Evolutionary conservation across 2,888 invertebrate genomes (phyloP), one percentile per base, ranked within the genome.

Genomic region (Lepidocyrtoides sp.): DNA sequence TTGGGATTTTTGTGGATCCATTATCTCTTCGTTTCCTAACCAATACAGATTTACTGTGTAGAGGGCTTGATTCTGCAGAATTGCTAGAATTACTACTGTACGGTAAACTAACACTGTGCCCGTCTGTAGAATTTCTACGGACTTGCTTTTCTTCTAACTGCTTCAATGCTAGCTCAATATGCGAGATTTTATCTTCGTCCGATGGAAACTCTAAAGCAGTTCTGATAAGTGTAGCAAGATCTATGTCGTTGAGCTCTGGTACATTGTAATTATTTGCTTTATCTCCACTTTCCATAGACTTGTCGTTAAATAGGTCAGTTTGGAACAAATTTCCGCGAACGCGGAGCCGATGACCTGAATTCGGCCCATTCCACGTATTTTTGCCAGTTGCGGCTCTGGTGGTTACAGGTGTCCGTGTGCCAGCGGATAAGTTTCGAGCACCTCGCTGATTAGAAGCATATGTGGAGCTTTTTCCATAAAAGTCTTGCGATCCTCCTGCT

Each of bases 311-410:
- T 8, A 93, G 92, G 44, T 93, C 93, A 4, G 93, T 51, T 57
- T 94, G 92, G 48, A 94, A 93, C 0, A 94, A 89, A 77, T 94
- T 94, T 66, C 93, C 92, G 23, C 94, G 93, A 20, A 89, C 63
- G 20, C 93, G 91, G 1, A 69, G 23, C n/a, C 91, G 86, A 23
- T 79, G 72, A 17, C 91, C 92, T n/a, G 92, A 44, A 8, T 93
- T 93, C 4, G 92, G 66, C 7, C 94, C 94, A 66, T 93, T 94
- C 94, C 94, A 94, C 0, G 94, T 94, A 57, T 94, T 94, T 84
- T 94, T 94, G 0, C 94, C 93, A 0, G 82, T 26, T 26, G 91
- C 75, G 14, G 82, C 75, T 41, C 85, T 63, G 7, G 91, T 57
- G 17, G 91, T 66, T 0, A 90, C 26, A 8, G 91, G 91, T 8